These are phyloP conservation scores for Diarsia mendica DNA, from an alignment of 2,888 invertebrate genomes.

Conservation along the genomic window DNA sequence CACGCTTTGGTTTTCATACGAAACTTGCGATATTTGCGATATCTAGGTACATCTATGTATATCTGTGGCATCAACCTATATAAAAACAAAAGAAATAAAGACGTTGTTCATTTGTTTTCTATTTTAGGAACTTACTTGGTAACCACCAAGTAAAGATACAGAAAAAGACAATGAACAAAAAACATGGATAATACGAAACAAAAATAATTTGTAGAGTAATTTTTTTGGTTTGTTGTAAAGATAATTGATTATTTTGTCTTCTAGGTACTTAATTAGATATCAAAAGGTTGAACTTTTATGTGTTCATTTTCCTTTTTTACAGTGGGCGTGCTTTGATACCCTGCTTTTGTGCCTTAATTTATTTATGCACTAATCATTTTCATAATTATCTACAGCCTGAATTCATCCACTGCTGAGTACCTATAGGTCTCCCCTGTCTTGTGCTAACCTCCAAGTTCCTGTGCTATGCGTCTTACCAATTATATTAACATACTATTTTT, in stretches of 20 bases:
- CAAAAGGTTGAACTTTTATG: not conserved
- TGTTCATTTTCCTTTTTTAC: not conserved
- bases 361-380: too few relatives aligned
- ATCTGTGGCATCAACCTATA: not conserved
- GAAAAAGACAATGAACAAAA: not conserved
- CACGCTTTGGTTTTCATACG: too few relatives aligned
- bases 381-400: too few relatives aligned
- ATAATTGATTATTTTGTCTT: not conserved
- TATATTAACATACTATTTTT: too few relatives aligned
- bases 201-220: not conserved
- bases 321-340: not conserved
- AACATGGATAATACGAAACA: not conserved
- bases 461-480: too few relatives aligned
- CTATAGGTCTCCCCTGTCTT: too few relatives aligned
- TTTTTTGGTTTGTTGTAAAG: not conserved
- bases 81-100: conserved; percentile 8
- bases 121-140: not conserved
- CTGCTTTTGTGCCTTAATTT: too few relatives aligned
- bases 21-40: too few relatives aligned
- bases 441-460: too few relatives aligned
- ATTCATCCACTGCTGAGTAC: too few relatives aligned
- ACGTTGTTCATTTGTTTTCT: conserved; percentile 6
- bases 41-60: too few relatives aligned
- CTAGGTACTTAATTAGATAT: not conserved
- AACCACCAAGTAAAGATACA: not conserved